These are phyloP conservation scores for Ficedula albicollis DNA, from an alignment of 2,797 vertebrate species.

Conservation along the genomic window DNA sequence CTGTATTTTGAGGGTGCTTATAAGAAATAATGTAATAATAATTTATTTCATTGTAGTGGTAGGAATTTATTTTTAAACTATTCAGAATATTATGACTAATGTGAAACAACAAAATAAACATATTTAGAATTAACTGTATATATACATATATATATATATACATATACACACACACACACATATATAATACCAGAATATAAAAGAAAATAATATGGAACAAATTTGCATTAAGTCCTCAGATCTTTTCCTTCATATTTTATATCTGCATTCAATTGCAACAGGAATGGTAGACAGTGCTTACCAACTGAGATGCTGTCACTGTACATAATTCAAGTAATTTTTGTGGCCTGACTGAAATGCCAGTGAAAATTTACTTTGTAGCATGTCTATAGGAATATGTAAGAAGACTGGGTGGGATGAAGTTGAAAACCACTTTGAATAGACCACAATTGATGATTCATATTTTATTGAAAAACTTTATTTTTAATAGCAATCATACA, in stretches of 20 bases:
- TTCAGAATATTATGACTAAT: background rate
- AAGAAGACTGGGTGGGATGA: background rate
- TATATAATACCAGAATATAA: background rate
- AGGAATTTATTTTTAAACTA: background rate
- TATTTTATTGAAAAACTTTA: background rate
- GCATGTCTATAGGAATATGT: background rate
- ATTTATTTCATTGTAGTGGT: background rate
- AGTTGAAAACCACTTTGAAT: background rate
- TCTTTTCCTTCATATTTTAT: background rate
- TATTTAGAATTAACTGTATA: background rate
- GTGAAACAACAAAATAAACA: background rate
- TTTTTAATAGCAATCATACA: background rate
- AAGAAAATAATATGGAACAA: background rate
- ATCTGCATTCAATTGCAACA: background rate
- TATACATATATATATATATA: no score
- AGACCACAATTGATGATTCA: background rate
- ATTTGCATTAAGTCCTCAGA: background rate
- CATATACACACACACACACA: rapidly evolving
- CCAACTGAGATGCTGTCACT: background rate
- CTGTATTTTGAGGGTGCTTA: background rate
- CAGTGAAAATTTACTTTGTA: background rate
- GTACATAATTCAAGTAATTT: background rate
- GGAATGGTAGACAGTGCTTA: background rate
- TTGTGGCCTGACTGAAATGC: background rate
- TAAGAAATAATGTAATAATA: background rate